Evolutionary conservation across 2,113 vertebrate genomes (phyloP), one percentile per base, ranked within the genome.

Genomic region (Halcyon malimbica): DNA sequence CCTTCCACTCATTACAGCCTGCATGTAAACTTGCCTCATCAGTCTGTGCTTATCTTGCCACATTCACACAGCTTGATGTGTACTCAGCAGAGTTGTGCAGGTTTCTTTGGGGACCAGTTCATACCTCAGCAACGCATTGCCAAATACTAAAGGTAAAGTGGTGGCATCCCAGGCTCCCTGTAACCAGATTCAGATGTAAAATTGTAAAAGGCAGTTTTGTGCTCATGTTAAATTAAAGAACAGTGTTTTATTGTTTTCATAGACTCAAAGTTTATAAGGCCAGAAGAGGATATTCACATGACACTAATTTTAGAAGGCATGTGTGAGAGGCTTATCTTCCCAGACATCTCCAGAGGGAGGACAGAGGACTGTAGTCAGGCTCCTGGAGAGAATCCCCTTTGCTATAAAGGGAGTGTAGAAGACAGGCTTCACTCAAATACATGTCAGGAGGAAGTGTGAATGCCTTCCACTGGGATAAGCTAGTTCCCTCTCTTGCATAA

Each of bases 201-300:
- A 80, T 74, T 35, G 42, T 93, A 88, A 95, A 94, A 95, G 86
- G 24, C 76, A 81, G 29, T 83, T 95, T 91, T 93, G 80, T 93
- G 73, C 73, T 89, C 69, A 6, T 87, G 76, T 92, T 80, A 89
- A 92, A 83, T 90, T 73, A 89, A 93, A 96, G 84, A 92, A 94
- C 63, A 67, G 86, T 89, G 86, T 42, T 92, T 97, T 92, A 87
- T 92, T 97, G 93, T 95, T 94, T 94, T 89, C 76, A 74, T 14
- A 71, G 91, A 83, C 59, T 74, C 39, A 1, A 62, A 50, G 44
- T 87, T 93, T 95, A 28, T 77, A 84, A 95, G 91, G 83, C 91
- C 87, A 96, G 83, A 84, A 85, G 91, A 91, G 70, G 87, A 89
- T 93, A 87, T 82, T 96, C 91, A 94, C 87, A 89, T 94, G 94